phyloP scores from a whole-genome alignment of 2,113 vertebrate species.

The Rhizomys pruinosus region DNA sequence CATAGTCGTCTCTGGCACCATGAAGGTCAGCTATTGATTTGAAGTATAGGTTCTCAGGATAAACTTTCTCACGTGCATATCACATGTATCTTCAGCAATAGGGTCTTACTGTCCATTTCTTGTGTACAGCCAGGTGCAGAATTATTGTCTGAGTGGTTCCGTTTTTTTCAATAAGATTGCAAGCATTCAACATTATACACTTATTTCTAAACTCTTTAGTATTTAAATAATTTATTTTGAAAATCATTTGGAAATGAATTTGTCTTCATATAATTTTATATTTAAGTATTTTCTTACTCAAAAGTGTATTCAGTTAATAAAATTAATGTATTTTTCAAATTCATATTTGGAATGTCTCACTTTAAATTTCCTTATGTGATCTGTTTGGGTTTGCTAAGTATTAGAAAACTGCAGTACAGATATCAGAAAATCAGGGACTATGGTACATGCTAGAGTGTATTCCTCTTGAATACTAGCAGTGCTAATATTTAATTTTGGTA shows the following conservation, averaged over 20 bases:
- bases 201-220: neutral
- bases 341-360: neutral
- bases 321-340: neutral
- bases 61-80: too few species aligned
- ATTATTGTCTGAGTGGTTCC: too few species aligned
- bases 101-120: too few species aligned
- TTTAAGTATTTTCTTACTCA: neutral
- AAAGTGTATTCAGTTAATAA: neutral
- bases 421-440: neutral
- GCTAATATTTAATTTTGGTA: neutral
- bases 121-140: too few species aligned
- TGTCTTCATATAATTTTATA: neutral
- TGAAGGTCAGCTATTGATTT: too few species aligned
- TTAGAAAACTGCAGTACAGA: neutral
- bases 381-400: accelerated
- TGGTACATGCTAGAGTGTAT: neutral
- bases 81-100: too few species aligned
- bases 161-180: neutral
- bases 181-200: neutral
- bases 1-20: too few species aligned
- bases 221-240: neutral
- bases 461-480: neutral
- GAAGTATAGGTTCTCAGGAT: too few species aligned
- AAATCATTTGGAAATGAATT: neutral
- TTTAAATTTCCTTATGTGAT: neutral